Evolutionary conservation across 2,113 vertebrate genomes (phyloP).

Genomic region (Neopipo cinnamomea): DNA sequence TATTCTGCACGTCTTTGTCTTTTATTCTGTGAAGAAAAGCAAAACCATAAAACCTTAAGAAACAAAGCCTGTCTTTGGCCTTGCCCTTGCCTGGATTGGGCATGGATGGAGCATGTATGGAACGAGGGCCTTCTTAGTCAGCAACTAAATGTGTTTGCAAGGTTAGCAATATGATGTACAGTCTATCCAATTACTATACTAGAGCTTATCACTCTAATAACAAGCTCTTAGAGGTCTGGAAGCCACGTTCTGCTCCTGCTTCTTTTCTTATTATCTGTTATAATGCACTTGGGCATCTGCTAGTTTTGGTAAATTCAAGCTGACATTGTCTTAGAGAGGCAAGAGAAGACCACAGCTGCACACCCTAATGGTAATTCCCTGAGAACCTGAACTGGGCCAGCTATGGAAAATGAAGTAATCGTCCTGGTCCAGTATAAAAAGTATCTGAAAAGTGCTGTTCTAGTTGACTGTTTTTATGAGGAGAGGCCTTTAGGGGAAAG

Average conservation of each 20-base stretch:
- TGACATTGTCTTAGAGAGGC: background rate
- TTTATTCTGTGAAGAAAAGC: slow-evolving; percentile 59
- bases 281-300: background rate
- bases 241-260: background rate
- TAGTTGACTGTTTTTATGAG: background rate
- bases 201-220: background rate
- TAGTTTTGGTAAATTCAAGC: background rate
- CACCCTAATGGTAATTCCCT: background rate
- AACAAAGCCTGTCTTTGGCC: slow-evolving; percentile 25
- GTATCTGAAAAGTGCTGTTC: background rate
- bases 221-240: background rate
- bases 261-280: background rate
- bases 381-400: background rate
- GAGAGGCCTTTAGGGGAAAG: background rate
- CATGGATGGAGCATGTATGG: background rate
- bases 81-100: background rate
- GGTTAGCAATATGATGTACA: background rate
- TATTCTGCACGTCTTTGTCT: slow-evolving; percentile 26
- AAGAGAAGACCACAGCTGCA: background rate
- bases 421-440: background rate
- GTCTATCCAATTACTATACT: background rate
- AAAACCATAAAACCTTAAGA: slow-evolving; percentile 17
- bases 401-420: background rate
- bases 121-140: slow-evolving; percentile 10
- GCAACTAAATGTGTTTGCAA: background rate